Conservation (phyloP, 2,888 invertebrate genomes). For the Hirtodrosophila histrioides region DNA sequence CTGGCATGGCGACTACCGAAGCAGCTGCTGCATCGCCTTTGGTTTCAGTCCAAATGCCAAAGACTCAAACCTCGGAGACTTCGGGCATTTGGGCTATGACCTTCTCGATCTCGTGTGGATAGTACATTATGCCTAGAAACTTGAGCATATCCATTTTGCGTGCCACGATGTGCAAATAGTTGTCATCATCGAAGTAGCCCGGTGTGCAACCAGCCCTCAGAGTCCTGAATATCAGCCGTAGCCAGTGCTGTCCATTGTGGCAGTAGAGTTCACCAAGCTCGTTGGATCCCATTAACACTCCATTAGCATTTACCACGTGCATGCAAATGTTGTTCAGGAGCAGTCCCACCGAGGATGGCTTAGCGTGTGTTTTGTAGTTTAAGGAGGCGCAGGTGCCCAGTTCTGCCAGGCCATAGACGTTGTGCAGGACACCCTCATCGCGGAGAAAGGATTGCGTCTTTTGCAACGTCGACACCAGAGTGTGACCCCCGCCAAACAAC, state of each 20-base stretch:
- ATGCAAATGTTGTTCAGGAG: slow-evolving; percentile 51
- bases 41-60: slow-evolving; percentile 78
- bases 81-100: slow-evolving; percentile 75
- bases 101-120: slow-evolving; percentile 81
- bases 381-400: slow-evolving; percentile 49
- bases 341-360: slow-evolving; percentile 71
- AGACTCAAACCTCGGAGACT: slow-evolving; percentile 79
- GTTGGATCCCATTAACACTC: slow-evolving; percentile 59
- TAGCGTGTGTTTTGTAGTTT: slow-evolving; percentile 46
- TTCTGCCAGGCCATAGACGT: slow-evolving; percentile 78
- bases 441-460: slow-evolving; percentile 55
- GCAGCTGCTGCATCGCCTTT: slow-evolving; percentile 82
- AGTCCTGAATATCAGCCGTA: slow-evolving; percentile 70
- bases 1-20: slow-evolving; percentile 64
- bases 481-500: slow-evolving; percentile 66
- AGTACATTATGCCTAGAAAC: slow-evolving; percentile 80
- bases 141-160: slow-evolving; percentile 80
- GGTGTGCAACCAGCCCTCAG: slow-evolving; percentile 81
- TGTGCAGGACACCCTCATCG: slow-evolving; percentile 49
- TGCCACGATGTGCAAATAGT: slow-evolving; percentile 76
- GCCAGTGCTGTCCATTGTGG: slow-evolving; percentile 65
- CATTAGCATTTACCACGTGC: slow-evolving; percentile 67
- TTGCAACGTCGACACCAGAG: slow-evolving; percentile 53
- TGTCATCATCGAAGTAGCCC: slow-evolving; percentile 83
- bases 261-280: slow-evolving; percentile 75